Evolutionary conservation across 2,888 invertebrate genomes (phyloP), one percentile per base, ranked within the genome.

Genomic region (Torymus aiolomorphi): DNA sequence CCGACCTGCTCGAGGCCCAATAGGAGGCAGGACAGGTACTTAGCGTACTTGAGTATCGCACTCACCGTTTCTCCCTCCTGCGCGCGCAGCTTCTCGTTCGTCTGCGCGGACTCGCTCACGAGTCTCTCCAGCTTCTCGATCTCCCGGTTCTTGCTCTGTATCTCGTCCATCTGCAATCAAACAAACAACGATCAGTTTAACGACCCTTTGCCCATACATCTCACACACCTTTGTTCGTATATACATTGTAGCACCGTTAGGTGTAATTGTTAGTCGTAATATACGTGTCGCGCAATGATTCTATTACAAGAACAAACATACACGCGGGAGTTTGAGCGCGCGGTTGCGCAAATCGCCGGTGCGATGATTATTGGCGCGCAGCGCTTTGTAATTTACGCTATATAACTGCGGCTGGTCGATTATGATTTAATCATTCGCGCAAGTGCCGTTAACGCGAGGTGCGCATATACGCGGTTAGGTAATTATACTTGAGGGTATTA

Each of bases 111-210:
- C 75, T 79, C 76, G 72, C 74, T 81, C 67, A 84, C 81, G 62
- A 86, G 81, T 83, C 85, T 88, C 84, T 86, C 86, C 80, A 88
- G 81, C 81, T 85, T 86, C 77, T 87, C 87, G 82, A 88, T 87
- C 80, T 86, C 87, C 18, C 85, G 84, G 69, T 81, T 85, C 76
- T 88, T 88, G 72, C 84, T 85, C 76, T 86, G 86, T 82, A 88
- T 85, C 83, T 87, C 87, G 78, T 87, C 87, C 85, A 88, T 87
- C 88, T 88, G 84, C 67, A 82, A 84, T 71, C 20, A 74, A 77
- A 80, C 20, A 52, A 71, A 61, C 20, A 54, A 52, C 31, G 2
- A 74, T 20, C 8, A n/a, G 31, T 73, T 73, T 2, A 13, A 69
- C 61, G 65, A 73, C 13, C 13, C 12, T 49, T 24, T n/a, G n/a